Percentiles rank a stretch among this genome's conserved stretches.
Evolutionary conservation across 2,888 invertebrate genomes (phyloP).

Genomic region (Microplitis deprimator): DNA sequence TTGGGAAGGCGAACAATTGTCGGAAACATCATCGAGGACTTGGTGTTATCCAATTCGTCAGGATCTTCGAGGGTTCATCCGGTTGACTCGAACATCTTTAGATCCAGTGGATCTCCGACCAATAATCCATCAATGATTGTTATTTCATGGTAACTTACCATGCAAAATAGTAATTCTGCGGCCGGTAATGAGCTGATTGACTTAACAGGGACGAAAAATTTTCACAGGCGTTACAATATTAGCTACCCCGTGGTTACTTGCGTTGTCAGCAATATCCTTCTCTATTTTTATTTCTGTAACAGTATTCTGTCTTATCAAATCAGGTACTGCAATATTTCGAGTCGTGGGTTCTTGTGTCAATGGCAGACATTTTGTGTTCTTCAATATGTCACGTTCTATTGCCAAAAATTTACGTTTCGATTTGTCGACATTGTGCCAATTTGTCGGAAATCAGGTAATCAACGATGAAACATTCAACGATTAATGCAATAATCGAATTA

Average conservation of each 20-base stretch:
- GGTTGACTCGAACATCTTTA: constrained; percentile 97
- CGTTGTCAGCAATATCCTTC: too few relatives aligned
- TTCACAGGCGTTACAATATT: too few relatives aligned
- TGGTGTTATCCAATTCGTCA: constrained; percentile 85
- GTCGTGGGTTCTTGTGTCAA: too few relatives aligned
- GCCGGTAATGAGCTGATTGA: constrained; percentile 73
- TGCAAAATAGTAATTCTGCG: constrained; percentile 79
- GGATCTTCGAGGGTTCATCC: constrained; percentile 93
- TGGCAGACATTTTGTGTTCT: too few relatives aligned
- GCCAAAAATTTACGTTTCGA: constrained; percentile 74
- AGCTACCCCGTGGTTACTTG: too few relatives aligned
- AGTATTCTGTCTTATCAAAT: too few relatives aligned
- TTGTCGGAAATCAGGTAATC: too few relatives aligned
- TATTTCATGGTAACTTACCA: constrained; percentile 95
- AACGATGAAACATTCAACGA: too few relatives aligned
- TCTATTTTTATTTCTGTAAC: too few relatives aligned
- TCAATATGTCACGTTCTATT: constrained; percentile 71
- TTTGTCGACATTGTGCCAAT: too few relatives aligned
- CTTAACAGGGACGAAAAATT: constrained; percentile 72
- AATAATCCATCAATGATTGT: constrained; percentile 90
- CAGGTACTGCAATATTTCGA: too few relatives aligned
- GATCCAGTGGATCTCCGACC: constrained; percentile 94
- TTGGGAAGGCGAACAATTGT: constrained; percentile 83
- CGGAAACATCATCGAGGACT: constrained; percentile 90
- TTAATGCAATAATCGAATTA: too few relatives aligned